These are phyloP conservation scores for Cheilosia variabilis DNA, from an alignment of 2,888 invertebrate species.

Conservation along the genomic window DNA sequence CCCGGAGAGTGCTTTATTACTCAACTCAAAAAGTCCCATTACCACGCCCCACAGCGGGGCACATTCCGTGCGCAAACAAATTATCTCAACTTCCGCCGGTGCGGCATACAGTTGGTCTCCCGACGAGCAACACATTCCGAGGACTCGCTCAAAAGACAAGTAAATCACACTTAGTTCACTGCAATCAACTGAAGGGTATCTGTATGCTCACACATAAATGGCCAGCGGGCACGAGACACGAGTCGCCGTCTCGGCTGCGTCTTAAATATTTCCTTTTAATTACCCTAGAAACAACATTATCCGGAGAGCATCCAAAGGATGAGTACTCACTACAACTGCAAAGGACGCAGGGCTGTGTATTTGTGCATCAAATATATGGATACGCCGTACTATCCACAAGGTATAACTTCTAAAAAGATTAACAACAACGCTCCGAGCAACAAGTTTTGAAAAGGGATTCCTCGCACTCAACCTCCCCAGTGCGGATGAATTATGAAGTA, in stretches of 20 bases:
- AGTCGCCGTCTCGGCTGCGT: not conserved
- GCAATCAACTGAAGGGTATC: slow-evolving; percentile 32
- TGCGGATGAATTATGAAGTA: slow-evolving; percentile 52
- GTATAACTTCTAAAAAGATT: slow-evolving; percentile 38
- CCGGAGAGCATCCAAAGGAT: slow-evolving; percentile 14
- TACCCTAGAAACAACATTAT: slow-evolving; percentile 51
- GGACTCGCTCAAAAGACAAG: slow-evolving; percentile 13
- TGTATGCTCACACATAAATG: not conserved
- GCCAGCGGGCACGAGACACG: slow-evolving; percentile 13
- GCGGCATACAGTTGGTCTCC: not conserved
- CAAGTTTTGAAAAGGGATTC: slow-evolving; percentile 18
- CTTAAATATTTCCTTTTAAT: slow-evolving; percentile 24
- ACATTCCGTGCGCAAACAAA: slow-evolving; percentile 13
- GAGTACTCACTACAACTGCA: slow-evolving; percentile 20
- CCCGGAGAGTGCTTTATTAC: not conserved
- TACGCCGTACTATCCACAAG: not conserved
- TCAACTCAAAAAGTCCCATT: slow-evolving; percentile 5
- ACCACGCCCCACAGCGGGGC: not conserved
- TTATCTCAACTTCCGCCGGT: slow-evolving; percentile 4
- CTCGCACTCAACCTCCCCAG: not conserved
- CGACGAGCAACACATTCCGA: not conserved
- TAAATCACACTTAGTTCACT: slow-evolving; percentile 43
- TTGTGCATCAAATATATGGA: not conserved
- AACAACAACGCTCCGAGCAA: slow-evolving; percentile 46
- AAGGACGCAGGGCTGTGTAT: not conserved